Base-by-base conservation (phyloP, 2,113 vertebrate genomes). In the Thinocorus orbignyianus region DNA sequence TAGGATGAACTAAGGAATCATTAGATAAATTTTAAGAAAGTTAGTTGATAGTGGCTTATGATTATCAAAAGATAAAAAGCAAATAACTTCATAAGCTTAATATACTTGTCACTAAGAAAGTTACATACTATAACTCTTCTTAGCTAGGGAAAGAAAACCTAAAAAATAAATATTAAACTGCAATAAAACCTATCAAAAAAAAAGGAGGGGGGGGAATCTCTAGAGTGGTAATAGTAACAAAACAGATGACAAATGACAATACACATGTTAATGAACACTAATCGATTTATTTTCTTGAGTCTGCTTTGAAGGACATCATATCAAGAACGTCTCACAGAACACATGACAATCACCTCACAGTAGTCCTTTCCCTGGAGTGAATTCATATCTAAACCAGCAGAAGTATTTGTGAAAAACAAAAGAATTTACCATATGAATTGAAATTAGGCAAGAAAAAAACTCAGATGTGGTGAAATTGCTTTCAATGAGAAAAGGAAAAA, bases 281-380 rank as follows among this genome's bases (percentile, higher is more conserved):
- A 83, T 86, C 65, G 94, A 65, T 92, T 83, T 39, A 60, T 93
- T 68, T 30, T 92, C 57, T 93, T 95, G 93, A 91, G 94, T 91
- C 52, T 94, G 6, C 60, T 83, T 95, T 95, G 94, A 95, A 98
- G 92, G 72, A 22, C 87, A 95, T 85, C 35, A 68, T 57, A 90
- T 77, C 41, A 94, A 83, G 83, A 96, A 35, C 17, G 83, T 71
- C 61, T 97, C 71, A 24, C 33, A 91, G 61, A 95, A 92, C 37
- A 92, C 94, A 96, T 68, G 55, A 26, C 31, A 87, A 52, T 74
- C 74, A 93, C 44, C 57, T 83, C 42, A 72, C 41, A 92, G 39
- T 28, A 84, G 77, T 48, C 14, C 20, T 81, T 79, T 54, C 15
- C 61, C 84, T 86, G 85, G 42, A 55, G 92, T 51, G 92, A 97